Base-by-base conservation (phyloP, 1,140 invertebrate genomes). In the Tetramorium parvispinum region DNA sequence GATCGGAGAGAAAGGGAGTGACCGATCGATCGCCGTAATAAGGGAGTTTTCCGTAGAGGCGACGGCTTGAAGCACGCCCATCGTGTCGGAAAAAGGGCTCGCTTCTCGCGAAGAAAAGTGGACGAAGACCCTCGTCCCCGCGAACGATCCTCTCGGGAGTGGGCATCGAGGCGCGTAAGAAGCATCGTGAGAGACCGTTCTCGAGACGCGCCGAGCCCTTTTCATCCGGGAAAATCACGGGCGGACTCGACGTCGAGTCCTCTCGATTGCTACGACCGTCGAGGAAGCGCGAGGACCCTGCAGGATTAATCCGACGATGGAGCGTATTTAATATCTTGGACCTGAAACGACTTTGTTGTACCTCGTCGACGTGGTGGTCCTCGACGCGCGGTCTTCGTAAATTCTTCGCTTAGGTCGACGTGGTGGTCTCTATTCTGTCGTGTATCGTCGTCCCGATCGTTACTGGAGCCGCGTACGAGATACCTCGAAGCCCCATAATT, bases 21-120 rank as follows among this genome's bases (percentile, higher is more conserved):
- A 81, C 66, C 78, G 78, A 90, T 90, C 89, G 88, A 89, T 89
- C 71, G 73, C 11, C 32, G 85, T 90, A 89, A 90, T 90, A 90
- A 90, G 85, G 68, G 79, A 87, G 86, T 85, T 89, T 87, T 82
- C 70, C 76, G 59, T 32, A 77, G 66, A 75, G 68, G 51, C 37
- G 79, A 57, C 37, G 53, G 75, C 49, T 78, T 40, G 43, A 59
- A 85, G 89, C 78, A 85, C 49, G 55, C 51, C 77, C 61, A 40
- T 66, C 77, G 43, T 53, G 46, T 27, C 27, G 66, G 70, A 75
- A 75, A 83, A 83, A 75, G 68, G 85, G 18, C 32, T 32, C n/a
- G 71, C 40, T 21, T 79, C 82, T 77, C 61, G 59, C 61, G 59
- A 86, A 61, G 78, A 79, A 87, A 89, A 90, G 88, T 87, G 78